Conservation (phyloP, 2,797 vertebrate species). For the Enteromius thamalakanensis region DNA sequence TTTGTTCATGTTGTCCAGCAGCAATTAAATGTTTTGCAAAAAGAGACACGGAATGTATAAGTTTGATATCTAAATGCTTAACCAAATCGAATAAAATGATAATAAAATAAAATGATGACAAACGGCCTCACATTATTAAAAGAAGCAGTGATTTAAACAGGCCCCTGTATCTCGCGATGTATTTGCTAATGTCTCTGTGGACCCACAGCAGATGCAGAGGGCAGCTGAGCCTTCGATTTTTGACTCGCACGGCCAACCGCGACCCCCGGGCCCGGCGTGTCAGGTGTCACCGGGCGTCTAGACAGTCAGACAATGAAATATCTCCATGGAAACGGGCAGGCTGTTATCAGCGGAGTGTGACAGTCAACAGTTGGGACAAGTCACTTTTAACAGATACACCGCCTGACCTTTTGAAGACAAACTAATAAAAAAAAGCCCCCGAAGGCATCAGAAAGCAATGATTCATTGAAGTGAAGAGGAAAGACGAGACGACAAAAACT, state of each 20-base stretch:
- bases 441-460: conserved; percentile 49
- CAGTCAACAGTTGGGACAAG: conserved; percentile 56
- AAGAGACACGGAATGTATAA: not conserved
- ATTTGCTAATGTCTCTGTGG: conserved; percentile 40
- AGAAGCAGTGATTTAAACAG: conserved; percentile 29
- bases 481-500: conserved; percentile 43
- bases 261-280: conserved; percentile 52
- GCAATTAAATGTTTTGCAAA: not conserved
- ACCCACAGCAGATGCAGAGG: conserved; percentile 53
- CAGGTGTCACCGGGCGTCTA: conserved; percentile 61
- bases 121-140: not conserved
- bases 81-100: not conserved
- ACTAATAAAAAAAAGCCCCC: conserved; percentile 53
- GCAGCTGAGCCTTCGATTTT: conserved; percentile 64
- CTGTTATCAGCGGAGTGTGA: conserved; percentile 62
- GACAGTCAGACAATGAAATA: conserved; percentile 60
- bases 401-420: conserved; percentile 56
- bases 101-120: not conserved
- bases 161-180: conserved; percentile 18
- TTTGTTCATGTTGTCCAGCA: not conserved
- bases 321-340: conserved; percentile 61
- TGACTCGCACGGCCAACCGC: conserved; percentile 55
- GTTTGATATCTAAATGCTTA: not conserved
- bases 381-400: conserved; percentile 56
- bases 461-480: conserved; percentile 42